Evolutionary conservation across 2,113 vertebrate genomes (phyloP), one percentile per base, ranked within the genome.

Genomic region (Promerops cafer): DNA sequence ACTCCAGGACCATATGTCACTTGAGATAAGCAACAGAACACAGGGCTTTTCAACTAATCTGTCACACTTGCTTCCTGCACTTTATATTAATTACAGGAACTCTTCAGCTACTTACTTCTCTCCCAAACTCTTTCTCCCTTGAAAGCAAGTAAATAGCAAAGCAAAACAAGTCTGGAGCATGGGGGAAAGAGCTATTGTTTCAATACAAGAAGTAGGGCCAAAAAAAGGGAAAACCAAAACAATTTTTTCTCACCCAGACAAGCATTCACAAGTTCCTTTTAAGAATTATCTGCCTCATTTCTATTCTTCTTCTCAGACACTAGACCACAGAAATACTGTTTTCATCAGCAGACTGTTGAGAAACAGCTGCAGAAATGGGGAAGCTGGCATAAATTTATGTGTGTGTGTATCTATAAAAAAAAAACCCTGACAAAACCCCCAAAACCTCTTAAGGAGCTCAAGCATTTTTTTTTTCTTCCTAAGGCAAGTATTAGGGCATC

Each of bases 1-100:
- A 74, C 45, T 88, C 63, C 75, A 87, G 52, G 61, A 89, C 89
- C 79, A 47, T 87, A 94, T 71, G 87, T 90, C 93, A 91, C 56
- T 64, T 57, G 90, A 96, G 89, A 97, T 91, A 96, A 97, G 95
- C 45, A 91, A 94, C 76, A 87, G 82, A 92, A 94, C 83, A 79
- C 11, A 86, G 35, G 28, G 77, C 71, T 86, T 96, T 95, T 96
- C 83, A 93, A 44, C 80, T 92, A 81, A 89, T 78, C 59, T 71
- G 81, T 91, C 71, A 97, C 79, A 75, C 84, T 94, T 23, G 3
- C 75, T 97, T 96, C 96, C 95, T 91, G 83, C 75, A 91, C 79
- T 91, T 97, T 84, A 45, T 91, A 94, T 89, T 95, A 97, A 97
- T 97, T 86, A 96, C 79, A 94, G 79, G 88, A 93, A 93, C 88